Conservation (phyloP, 2,888 invertebrate species). For the Athripsodes cinereus region DNA sequence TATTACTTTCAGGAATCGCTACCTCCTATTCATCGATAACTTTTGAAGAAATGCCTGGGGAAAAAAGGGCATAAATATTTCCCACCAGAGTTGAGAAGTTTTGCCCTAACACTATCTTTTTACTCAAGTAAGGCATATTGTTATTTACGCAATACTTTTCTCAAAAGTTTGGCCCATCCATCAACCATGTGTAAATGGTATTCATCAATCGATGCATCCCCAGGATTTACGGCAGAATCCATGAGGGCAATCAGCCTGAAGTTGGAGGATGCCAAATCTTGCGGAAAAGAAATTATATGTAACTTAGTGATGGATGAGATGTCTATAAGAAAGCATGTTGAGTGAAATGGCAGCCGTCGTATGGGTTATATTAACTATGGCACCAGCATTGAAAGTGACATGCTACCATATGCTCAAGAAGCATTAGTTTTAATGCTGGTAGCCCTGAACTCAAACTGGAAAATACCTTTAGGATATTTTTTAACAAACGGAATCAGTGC, state of each 20-base stretch:
- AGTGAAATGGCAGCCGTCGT: neutral
- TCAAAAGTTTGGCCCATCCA: neutral
- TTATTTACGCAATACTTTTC: neutral
- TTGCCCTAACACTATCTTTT: neutral
- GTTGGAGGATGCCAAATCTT: neutral
- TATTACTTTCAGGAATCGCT: neutral
- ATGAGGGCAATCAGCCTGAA: neutral
- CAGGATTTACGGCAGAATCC: neutral
- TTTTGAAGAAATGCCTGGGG: neutral
- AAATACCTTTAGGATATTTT: neutral
- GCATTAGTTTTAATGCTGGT: constrained; percentile 1
- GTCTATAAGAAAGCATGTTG: neutral
- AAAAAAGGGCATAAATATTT: neutral
- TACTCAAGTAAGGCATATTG: neutral
- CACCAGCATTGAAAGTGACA: neutral
- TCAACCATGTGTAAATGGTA: neutral
- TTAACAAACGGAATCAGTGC: neutral
- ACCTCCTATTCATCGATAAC: neutral
- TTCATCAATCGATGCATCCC: neutral
- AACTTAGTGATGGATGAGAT: neutral
- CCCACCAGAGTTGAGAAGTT: neutral
- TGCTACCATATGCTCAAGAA: neutral
- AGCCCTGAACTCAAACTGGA: neutral
- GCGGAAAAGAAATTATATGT: neutral
- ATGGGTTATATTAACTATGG: constrained; percentile 1